These are phyloP conservation scores for Zele albiditarsus DNA, from an alignment of 2,888 invertebrate species.

Conservation along the genomic window DNA sequence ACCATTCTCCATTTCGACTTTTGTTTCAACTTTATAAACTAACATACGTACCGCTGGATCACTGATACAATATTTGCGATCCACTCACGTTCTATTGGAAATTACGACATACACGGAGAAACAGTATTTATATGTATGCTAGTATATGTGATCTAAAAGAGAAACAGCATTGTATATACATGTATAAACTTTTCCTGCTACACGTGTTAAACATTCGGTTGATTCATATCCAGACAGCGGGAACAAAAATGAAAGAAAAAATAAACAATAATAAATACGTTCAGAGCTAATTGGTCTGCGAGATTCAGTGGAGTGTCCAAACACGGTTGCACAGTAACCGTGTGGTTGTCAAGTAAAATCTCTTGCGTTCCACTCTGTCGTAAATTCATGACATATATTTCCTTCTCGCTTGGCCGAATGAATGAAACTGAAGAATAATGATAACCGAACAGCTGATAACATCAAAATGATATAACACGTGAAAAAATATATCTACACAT, in stretches of 20 bases:
- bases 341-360: no score
- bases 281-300: conserved; percentile 53
- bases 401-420: not conserved
- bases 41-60: conserved; percentile 20
- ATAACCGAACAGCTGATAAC: no score
- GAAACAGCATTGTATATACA: not conserved
- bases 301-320: conserved; percentile 29
- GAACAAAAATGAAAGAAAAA: conserved; percentile 9
- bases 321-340: no score
- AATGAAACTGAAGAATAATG: not conserved
- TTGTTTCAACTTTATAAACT: conserved; percentile 16
- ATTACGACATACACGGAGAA: conserved; percentile 36
- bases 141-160: not conserved
- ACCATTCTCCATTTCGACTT: conserved; percentile 31
- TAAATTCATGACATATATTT: not conserved
- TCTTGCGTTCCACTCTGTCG: no score
- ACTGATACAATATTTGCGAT: conserved; percentile 29
- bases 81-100: conserved; percentile 30
- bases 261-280: conserved; percentile 25
- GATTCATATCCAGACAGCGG: no score
- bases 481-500: no score
- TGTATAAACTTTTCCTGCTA: not conserved
- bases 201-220: no score
- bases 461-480: no score
- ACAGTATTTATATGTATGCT: not conserved